A percentile compares a stretch with the other conserved stretches of the same genome.
These are phyloP conservation scores for Trachelus stipa DNA, from an alignment of 2,888 invertebrate genomes.

Conservation along the genomic window DNA sequence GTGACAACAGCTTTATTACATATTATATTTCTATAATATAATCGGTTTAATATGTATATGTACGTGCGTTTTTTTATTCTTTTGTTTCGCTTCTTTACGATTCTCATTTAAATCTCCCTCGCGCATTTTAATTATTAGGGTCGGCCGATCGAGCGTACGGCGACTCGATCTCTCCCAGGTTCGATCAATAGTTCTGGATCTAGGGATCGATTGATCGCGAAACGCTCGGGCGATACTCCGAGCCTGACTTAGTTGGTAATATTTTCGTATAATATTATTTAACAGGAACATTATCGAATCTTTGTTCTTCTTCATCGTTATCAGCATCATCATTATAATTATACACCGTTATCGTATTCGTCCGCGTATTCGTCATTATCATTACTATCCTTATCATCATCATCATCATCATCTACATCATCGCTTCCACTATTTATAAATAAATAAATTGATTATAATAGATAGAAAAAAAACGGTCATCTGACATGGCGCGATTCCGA, in stretches of 20 bases:
- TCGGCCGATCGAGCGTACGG: conserved; percentile 1
- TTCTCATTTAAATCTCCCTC: background rate
- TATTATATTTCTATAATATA: conserved; percentile 44
- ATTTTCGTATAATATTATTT: conserved; percentile 57
- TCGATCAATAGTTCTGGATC: background rate
- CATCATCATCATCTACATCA: conserved; percentile 41
- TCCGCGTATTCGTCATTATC: conserved; percentile 18
- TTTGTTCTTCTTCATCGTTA: conserved; percentile 51
- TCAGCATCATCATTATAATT: conserved; percentile 16
- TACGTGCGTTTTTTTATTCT: conserved; percentile 11
- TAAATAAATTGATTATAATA: conserved; percentile 10
- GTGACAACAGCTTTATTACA: conserved; percentile 56
- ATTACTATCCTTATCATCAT: conserved; percentile 35
- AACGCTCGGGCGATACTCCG: conserved; percentile 21
- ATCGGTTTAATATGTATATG: conserved; percentile 43
- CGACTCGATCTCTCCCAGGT: background rate
- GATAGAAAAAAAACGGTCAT: background rate
- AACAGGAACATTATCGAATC: conserved; percentile 67
- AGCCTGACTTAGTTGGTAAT: conserved; percentile 60
- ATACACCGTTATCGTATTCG: conserved; percentile 16
- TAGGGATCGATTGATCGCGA: background rate
- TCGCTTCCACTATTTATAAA: conserved; percentile 25
- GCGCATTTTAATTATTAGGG: conserved; percentile 4
- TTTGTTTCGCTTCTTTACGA: background rate
- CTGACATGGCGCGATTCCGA: background rate